Evolutionary conservation across 1,140 invertebrate genomes (phyloP), one percentile per base, ranked within the genome.

Genomic region (Procambarus virginalis): DNA sequence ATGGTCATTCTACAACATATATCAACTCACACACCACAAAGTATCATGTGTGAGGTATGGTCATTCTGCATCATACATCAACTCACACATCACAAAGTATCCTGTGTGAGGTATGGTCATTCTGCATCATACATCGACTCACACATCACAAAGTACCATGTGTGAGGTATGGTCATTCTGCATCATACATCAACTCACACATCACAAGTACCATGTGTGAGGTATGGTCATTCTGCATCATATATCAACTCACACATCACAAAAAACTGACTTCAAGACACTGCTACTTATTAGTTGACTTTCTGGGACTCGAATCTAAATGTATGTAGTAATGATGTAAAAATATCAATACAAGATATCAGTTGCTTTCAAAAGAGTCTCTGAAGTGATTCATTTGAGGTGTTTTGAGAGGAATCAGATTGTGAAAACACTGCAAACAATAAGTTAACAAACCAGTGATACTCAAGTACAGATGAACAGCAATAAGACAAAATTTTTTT

Each of bases 181-280:
- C 34, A 34, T 34, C 34, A 34, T 34, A 34, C 34, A 34, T 34
- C 34, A 34, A 34, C 34, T 34, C 34, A 34, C 34, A 34, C 34
- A 34, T 34, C 34, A 34, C 34, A 81, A 60, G 79, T 48, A 81
- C 79, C 51, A 58, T n/a, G 51, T 55, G 51, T 60, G 79, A 81
- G 79, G 79, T 81, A 81, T 22, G 51, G 22, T 55, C 79, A 81
- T 55, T 20, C 17, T 49, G 46, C 76, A 78, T 81, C 51, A 81
- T 55, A 81, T 58, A 55, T 81, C 20, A 81, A 51, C 8, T 55
- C 2, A 34, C 34, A 34, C 34, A 34, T 34, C 34, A 34, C 34
- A 81, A 60, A 34, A 34, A 34, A 34, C 34, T 34, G 34, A 34
- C 34, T 34, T 34, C 34, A 34, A 34, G 34, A 34, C 34, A 34